These are phyloP conservation scores for Acromyrmex echinatior DNA, from an alignment of 1,140 invertebrate species.

Conservation along the genomic window DNA sequence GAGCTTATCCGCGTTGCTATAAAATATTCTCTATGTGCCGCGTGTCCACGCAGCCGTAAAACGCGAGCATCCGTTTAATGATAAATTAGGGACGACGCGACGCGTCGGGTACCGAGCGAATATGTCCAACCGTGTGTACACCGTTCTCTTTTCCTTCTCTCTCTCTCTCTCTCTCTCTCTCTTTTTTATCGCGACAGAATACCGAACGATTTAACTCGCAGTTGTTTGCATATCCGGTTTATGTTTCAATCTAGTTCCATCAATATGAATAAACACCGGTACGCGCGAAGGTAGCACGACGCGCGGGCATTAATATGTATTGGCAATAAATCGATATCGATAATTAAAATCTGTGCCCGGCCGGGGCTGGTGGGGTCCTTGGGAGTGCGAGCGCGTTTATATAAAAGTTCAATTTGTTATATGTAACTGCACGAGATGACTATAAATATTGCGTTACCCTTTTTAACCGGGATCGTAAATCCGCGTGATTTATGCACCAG, in stretches of 20 bases:
- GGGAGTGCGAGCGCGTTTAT: constrained; percentile 77
- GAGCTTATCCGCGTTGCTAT: constrained; percentile 48
- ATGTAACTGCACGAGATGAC: constrained; percentile 85
- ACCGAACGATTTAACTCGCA: constrained; percentile 74
- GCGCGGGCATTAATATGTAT: constrained; percentile 84
- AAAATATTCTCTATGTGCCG: constrained; percentile 59
- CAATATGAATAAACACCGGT: constrained; percentile 84
- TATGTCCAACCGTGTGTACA: constrained; percentile 31
- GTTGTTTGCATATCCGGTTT: constrained; percentile 84
- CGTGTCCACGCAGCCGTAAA: constrained; percentile 50
- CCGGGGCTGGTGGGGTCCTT: constrained; percentile 42
- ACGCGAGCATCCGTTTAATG: constrained; percentile 63
- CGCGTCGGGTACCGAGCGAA: constrained; percentile 48
- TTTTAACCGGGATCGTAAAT: constrained; percentile 86
- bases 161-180: constrained; percentile 40
- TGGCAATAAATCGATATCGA: constrained; percentile 87
- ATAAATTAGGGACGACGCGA: constrained; percentile 60
- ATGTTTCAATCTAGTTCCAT: constrained; percentile 84
- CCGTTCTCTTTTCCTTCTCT: constrained; percentile 14
- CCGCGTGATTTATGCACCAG: constrained; percentile 83
- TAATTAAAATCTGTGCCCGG: constrained; percentile 85
- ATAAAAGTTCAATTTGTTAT: constrained; percentile 87
- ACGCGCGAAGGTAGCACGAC: constrained; percentile 74
- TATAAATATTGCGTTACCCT: constrained; percentile 86
- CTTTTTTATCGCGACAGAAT: constrained; percentile 53